Evolutionary conservation across 2,888 invertebrate genomes (phyloP), one percentile per base, ranked within the genome.

Genomic region (Agrilus mali): DNA sequence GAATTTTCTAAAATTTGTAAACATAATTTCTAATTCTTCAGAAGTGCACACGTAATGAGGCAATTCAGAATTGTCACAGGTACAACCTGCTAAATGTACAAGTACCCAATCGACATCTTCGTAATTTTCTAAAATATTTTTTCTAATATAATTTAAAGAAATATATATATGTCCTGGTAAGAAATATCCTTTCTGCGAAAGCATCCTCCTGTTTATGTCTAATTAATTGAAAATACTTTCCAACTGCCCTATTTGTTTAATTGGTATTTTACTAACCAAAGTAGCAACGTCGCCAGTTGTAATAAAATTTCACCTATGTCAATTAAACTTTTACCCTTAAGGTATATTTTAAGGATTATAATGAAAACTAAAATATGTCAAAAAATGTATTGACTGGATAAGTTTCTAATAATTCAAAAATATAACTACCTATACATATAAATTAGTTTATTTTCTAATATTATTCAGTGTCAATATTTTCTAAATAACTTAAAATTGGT

Each of bases 61-160:
- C 42, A 93, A 65, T 16, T 86, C 88, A 6, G 80, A 80, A 55
- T 86, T 82, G 60, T 93, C 92, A 47, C 85, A 80, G 0, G 93
- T 93, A 60, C 87, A 89, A 4, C 93, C 93, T 32, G 86, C 87
- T 54, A 89, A 84, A 59, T 85, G 87, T 7, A 93, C 72, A 45
- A 86, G 68, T 59, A 78, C 73, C 83, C 86, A 90, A 60, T 89
- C 83, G 33, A 87, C 78, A 37, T 77, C 74, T 3, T 71, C 61
- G 55, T 81, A 80, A 45, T 72, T 61, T 16, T 72, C 61, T 58
- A 73, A 54, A 32, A 83, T 63, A 7, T 60, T 58, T 5, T 64
- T 67, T 2, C 73, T 71, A 40, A 83, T 57, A 7, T 68, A 62
- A 51, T 52, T 53, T 61, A 77, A 53, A 58, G 54, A 61, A 54